A percentile compares a stretch with the other conserved stretches of the same genome.
These are phyloP conservation scores for Heliconius ismenius DNA, from an alignment of 2,888 invertebrate genomes.

Conservation along the genomic window DNA sequence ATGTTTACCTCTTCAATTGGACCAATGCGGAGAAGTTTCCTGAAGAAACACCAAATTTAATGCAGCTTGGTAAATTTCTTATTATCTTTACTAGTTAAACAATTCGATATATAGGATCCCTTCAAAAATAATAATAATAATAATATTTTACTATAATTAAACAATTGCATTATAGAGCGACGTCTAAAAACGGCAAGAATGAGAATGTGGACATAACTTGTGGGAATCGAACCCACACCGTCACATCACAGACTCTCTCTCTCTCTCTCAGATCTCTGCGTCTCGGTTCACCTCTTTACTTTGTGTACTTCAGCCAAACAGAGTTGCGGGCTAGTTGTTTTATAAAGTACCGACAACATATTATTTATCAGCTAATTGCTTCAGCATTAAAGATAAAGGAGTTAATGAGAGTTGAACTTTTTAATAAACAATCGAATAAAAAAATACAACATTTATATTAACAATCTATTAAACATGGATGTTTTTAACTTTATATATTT, in stretches of 20 bases:
- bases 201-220: too few relatives aligned
- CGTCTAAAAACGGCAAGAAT: too few relatives aligned
- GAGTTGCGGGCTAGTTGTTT: neutral
- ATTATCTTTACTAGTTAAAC: neutral
- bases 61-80: constrained; percentile 61
- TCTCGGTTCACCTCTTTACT: too few relatives aligned
- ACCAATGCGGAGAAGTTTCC: constrained; percentile 87
- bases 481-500: neutral
- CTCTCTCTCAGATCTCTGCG: too few relatives aligned
- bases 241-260: too few relatives aligned
- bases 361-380: constrained; percentile 3
- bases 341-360: neutral
- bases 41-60: constrained; percentile 71
- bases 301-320: too few relatives aligned
- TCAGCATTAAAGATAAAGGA: neutral
- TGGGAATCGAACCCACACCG: too few relatives aligned
- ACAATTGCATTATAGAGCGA: too few relatives aligned
- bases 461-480: neutral
- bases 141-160: too few relatives aligned
- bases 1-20: constrained; percentile 90
- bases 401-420: constrained; percentile 14
- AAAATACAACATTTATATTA: neutral
- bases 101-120: too few relatives aligned
- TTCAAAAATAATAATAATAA: too few relatives aligned
- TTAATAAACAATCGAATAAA: neutral